Evolutionary conservation across 2,797 vertebrate genomes (phyloP).

Genomic region (Chelonia mydas): DNA sequence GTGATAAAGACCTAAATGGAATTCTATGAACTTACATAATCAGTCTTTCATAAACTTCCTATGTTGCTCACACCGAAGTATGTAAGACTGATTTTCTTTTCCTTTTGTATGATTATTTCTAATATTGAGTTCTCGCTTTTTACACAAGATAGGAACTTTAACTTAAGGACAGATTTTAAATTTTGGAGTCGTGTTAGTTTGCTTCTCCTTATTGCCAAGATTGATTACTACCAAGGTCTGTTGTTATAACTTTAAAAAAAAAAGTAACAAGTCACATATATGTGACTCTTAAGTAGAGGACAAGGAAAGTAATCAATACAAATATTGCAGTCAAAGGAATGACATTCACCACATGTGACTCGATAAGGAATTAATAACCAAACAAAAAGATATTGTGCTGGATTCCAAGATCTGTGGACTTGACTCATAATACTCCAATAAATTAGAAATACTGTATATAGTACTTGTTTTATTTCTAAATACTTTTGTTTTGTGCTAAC

Average conservation of each 20-base stretch:
- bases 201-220: constrained; percentile 17
- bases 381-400: neutral
- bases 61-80: neutral
- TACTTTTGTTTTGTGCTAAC: neutral
- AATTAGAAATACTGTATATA: neutral
- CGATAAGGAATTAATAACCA: neutral
- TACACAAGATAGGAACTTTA: neutral
- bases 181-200: neutral
- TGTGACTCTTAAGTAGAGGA: constrained; percentile 28
- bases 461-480: neutral
- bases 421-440: neutral
- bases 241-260: constrained; percentile 24
- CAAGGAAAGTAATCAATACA: constrained; percentile 47
- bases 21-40: neutral
- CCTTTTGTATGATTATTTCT: neutral
- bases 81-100: neutral
- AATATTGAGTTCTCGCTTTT: neutral
- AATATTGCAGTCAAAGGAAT: constrained; percentile 44
- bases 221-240: neutral
- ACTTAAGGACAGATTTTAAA: neutral
- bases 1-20: neutral
- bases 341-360: constrained; percentile 19
- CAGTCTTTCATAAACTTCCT: neutral
- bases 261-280: constrained; percentile 35
- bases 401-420: constrained; percentile 2